Conservation (phyloP, 2,888 invertebrate genomes). For the Eulithis prunata region DNA sequence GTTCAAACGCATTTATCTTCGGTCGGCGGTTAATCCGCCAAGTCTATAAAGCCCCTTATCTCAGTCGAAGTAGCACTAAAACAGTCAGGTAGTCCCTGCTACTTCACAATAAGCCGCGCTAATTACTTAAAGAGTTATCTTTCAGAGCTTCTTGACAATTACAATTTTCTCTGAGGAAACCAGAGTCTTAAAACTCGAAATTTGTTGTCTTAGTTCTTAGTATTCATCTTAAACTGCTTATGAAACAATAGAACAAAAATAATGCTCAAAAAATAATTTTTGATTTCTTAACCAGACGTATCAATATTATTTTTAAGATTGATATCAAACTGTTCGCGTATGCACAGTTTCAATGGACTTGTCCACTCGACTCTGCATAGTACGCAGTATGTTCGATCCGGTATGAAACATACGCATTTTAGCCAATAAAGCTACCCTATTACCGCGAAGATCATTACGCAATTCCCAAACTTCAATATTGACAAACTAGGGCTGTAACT, state of each 20-base stretch:
- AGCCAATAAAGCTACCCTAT: conserved; percentile 15
- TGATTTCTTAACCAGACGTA: no score
- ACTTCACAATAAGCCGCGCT: conserved; percentile 62
- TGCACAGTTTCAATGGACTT: no score
- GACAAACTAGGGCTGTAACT: conserved; percentile 52
- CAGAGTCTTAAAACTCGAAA: no score
- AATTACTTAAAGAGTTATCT: conserved; percentile 55
- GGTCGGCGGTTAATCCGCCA: background rate
- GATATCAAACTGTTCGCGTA: no score
- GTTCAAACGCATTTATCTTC: background rate
- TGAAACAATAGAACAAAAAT: no score
- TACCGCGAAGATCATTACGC: conserved; percentile 21
- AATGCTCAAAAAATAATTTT: no score
- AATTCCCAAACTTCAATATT: conserved; percentile 30
- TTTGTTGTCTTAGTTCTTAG: no score
- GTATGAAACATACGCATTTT: background rate
- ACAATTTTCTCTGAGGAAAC: background rate
- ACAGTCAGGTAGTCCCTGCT: conserved; percentile 44
- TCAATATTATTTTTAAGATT: no score
- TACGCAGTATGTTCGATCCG: no score
- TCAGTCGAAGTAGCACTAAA: conserved; percentile 43
- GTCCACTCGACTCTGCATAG: no score
- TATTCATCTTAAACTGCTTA: no score
- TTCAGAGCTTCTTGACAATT: conserved; percentile 20
- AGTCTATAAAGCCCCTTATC: conserved; percentile 26